These are phyloP conservation scores for Channa striata DNA, from an alignment of 2,797 vertebrate genomes.

Conservation along the genomic window DNA sequence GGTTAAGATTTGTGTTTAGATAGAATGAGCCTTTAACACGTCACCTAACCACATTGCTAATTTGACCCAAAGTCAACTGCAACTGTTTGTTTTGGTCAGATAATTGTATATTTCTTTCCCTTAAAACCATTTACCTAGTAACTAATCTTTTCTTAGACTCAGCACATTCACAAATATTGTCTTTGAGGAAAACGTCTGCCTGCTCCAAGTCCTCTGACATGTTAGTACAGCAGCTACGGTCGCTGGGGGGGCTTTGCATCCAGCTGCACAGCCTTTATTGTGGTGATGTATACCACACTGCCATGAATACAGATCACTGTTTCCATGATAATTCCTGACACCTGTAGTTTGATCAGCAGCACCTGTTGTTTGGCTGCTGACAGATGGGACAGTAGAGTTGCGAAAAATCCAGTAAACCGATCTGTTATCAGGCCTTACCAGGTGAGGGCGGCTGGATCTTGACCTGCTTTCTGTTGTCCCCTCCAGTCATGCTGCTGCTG, in stretches of 20 bases:
- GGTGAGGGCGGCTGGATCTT: constrained; percentile 97
- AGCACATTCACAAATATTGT: no score
- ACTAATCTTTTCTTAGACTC: neutral
- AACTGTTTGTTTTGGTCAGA: neutral
- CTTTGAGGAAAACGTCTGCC: neutral
- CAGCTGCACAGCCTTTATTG: constrained; percentile 28
- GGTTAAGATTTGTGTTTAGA: neutral
- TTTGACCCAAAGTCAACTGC: neutral
- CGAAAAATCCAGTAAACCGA: neutral
- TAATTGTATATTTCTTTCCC: no score
- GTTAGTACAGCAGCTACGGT: neutral
- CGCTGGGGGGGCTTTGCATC: constrained; percentile 17
- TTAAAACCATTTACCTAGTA: neutral
- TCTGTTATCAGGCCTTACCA: constrained; percentile 83
- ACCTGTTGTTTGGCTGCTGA: constrained; percentile 58
- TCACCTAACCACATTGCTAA: constrained; percentile 11
- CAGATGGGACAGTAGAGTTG: constrained; percentile 51
- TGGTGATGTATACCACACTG: constrained; percentile 5
- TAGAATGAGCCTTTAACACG: no score
- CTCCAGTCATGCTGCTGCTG: constrained; percentile 83
- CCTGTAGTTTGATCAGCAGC: constrained; percentile 56
- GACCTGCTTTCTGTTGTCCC: constrained; percentile 93
- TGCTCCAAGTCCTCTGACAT: neutral
- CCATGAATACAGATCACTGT: constrained; percentile 40
- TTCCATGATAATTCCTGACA: constrained; percentile 45